A percentile compares a stretch with the other conserved stretches of the same genome.
Evolutionary conservation across 2,113 vertebrate genomes (phyloP).

Genomic region (Gasterosteus nipponicus): DNA sequence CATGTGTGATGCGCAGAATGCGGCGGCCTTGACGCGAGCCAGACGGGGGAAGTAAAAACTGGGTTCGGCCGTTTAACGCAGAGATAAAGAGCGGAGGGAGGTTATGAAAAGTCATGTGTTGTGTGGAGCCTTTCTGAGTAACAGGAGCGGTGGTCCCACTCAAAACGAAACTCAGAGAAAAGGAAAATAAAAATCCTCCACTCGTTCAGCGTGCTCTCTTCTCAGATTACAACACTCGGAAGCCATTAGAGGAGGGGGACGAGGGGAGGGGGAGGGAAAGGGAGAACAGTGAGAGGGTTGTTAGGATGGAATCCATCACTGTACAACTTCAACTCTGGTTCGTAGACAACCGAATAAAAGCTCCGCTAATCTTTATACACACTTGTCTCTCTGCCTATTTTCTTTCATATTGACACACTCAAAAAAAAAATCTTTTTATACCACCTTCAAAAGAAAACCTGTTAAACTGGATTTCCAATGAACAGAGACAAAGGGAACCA

Average conservation of each 20-base stretch:
- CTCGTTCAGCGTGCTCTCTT: conserved; percentile 15
- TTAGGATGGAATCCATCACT: conserved; percentile 63
- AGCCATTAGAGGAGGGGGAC: conserved; percentile 10
- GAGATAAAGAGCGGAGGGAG: conserved; percentile 22
- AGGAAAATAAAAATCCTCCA: conserved; percentile 21
- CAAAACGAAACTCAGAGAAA: conserved; percentile 33
- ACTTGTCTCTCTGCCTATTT: conserved; percentile 4
- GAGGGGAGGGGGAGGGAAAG: conserved; percentile 6
- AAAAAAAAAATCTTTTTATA: conserved; percentile 17
- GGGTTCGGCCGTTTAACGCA: not conserved
- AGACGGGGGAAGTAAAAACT: conserved; percentile 4
- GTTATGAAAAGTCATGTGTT: conserved; percentile 22
- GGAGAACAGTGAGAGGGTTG: conserved; percentile 48
- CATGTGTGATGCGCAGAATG: not conserved
- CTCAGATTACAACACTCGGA: conserved; percentile 54
- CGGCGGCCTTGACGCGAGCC: not conserved
- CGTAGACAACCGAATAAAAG: conserved; percentile 48
- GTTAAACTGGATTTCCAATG: conserved; percentile 59
- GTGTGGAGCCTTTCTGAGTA: conserved; percentile 2
- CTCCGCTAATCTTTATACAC: conserved; percentile 54
- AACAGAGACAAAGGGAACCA: conserved; percentile 55
- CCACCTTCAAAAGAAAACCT: conserved; percentile 31
- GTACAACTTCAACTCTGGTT: conserved; percentile 28
- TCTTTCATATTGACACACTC: conserved; percentile 31
- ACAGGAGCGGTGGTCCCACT: not conserved